phyloP scores from a whole-genome alignment of 2,797 vertebrate species.

The Margarornis squamiger region DNA sequence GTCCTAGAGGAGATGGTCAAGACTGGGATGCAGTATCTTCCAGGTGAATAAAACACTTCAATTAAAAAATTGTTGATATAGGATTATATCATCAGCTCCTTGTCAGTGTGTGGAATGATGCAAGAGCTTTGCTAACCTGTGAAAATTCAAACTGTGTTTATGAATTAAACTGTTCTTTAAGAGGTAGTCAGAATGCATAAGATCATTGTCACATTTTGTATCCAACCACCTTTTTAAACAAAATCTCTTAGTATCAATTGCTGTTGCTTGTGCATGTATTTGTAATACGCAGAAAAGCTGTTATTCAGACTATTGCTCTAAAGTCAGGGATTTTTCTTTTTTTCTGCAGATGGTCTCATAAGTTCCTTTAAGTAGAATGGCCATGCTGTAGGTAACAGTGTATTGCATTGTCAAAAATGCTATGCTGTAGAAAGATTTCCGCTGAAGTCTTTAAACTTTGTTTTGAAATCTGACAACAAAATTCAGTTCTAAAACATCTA shows the following conservation, averaged over 20 bases:
- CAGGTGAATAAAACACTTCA: slow-evolving; percentile 77
- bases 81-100: neutral
- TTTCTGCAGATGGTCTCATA: neutral
- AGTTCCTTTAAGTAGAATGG: neutral
- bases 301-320: neutral
- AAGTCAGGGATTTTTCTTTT: neutral
- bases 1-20: slow-evolving; percentile 92
- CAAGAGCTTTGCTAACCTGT: neutral
- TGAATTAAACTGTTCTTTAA: neutral
- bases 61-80: neutral
- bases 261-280: neutral
- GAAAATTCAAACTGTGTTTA: neutral
- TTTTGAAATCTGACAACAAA: neutral
- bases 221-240: neutral
- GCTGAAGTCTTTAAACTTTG: neutral
- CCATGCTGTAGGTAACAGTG: neutral
- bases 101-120: neutral
- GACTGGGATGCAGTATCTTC: slow-evolving; percentile 90
- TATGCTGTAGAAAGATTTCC: neutral
- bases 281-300: neutral
- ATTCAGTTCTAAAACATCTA: neutral
- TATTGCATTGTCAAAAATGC: neutral
- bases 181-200: neutral
- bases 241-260: neutral
- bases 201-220: neutral